Conservation (phyloP, 1,140 invertebrate genomes). For the Brachionus koreanus region DNA sequence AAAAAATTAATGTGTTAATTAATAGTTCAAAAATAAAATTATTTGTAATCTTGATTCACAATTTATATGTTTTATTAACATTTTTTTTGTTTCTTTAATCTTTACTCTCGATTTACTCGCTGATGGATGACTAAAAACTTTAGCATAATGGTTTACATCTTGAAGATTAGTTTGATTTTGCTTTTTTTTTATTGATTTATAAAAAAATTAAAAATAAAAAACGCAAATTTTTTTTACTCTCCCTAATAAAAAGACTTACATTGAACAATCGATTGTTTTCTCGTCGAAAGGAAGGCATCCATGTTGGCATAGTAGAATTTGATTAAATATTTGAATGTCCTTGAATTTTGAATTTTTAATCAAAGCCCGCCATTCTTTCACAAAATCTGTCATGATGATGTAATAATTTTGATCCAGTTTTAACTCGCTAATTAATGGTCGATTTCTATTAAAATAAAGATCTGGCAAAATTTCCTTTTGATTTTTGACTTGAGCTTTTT, state of each 20-base stretch:
- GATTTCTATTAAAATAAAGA: background rate
- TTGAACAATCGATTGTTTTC: background rate
- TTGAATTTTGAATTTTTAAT: conserved; percentile 27
- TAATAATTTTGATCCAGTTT: background rate
- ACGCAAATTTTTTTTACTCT: too few relatives aligned
- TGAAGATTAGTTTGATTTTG: too few relatives aligned
- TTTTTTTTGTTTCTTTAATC: too few relatives aligned
- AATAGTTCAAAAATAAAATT: too few relatives aligned
- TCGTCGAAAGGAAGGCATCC: background rate
- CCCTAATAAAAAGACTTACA: background rate
- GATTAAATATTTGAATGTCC: background rate
- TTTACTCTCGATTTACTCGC: too few relatives aligned
- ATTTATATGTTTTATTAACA: too few relatives aligned
- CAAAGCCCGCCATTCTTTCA: conserved; percentile 26
- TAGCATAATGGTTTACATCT: too few relatives aligned
- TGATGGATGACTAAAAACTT: too few relatives aligned
- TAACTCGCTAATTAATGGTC: background rate
- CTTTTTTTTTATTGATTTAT: too few relatives aligned
- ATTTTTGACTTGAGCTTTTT: conserved; percentile 19
- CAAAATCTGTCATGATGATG: conserved; percentile 25
- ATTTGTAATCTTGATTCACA: too few relatives aligned
- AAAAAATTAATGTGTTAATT: too few relatives aligned
- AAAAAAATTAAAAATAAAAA: too few relatives aligned
- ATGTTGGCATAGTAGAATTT: conserved; percentile 7
- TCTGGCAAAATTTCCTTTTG: conserved; percentile 18